A percentile compares a stretch with the other conserved stretches of the same genome.
Conservation (phyloP, 1,140 invertebrate species). For the Trissolcus basalis region DNA sequence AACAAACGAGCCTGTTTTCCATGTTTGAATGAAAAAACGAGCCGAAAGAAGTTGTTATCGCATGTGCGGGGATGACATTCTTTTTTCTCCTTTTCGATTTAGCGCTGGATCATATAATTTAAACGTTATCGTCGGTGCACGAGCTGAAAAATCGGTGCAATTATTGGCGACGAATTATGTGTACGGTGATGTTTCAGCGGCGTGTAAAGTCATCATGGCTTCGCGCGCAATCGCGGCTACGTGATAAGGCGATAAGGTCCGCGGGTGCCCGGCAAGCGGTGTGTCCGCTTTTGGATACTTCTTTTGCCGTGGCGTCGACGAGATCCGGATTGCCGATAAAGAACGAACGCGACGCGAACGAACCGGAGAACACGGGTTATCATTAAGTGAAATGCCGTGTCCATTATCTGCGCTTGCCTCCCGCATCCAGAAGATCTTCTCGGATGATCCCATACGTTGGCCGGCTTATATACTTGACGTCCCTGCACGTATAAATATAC, state of each 20-base stretch:
- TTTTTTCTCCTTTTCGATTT: constrained; percentile 31
- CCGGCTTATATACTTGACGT: constrained; percentile 47
- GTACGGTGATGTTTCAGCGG: constrained; percentile 41
- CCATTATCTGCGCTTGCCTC: constrained; percentile 70
- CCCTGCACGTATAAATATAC: constrained; percentile 43
- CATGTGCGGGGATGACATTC: constrained; percentile 8
- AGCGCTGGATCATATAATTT: constrained; percentile 46
- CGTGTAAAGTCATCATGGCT: constrained; percentile 51
- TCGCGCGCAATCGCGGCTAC: constrained; percentile 22
- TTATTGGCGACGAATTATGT: constrained; percentile 56
- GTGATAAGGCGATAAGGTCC: constrained; percentile 51
- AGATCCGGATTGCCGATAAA: constrained; percentile 64
- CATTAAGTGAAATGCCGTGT: constrained; percentile 77
- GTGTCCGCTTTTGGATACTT: constrained; percentile 56
- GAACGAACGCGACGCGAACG: constrained; percentile 41
- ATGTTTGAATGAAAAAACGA: neutral
- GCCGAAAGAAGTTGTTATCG: constrained; percentile 18
- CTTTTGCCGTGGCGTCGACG: constrained; percentile 45
- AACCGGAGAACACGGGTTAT: constrained; percentile 67
- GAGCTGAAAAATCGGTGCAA: constrained; percentile 49
- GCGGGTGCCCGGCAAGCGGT: constrained; percentile 13
- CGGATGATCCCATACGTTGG: constrained; percentile 59
- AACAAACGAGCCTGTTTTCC: constrained; percentile 9
- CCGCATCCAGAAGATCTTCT: constrained; percentile 60
- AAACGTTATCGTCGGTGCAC: constrained; percentile 36